Conservation (phyloP, 1,140 invertebrate species). For the Rhopalosiphum padi region DNA sequence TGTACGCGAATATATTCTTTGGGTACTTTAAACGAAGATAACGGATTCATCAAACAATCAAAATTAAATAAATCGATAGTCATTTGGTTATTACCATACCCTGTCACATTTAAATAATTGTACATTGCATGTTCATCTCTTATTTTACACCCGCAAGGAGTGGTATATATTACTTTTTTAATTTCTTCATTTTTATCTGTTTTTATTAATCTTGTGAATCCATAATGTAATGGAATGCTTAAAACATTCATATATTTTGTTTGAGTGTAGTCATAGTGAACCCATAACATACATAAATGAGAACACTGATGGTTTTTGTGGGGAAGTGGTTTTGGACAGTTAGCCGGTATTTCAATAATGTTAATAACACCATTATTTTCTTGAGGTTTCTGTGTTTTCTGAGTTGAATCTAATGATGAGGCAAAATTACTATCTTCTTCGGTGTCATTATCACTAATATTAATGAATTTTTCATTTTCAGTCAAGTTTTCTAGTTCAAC, state of each 20-base stretch:
- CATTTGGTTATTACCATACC: constrained; percentile 64
- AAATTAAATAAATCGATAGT: constrained; percentile 91
- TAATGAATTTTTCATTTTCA: not conserved
- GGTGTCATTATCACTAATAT: not conserved
- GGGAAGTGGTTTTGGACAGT: not conserved
- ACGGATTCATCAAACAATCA: constrained; percentile 77
- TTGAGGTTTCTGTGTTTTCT: not conserved
- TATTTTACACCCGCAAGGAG: constrained; percentile 84
- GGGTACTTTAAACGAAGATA: constrained; percentile 74
- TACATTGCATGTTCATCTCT: constrained; percentile 81
- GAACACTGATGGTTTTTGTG: not conserved
- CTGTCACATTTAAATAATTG: constrained; percentile 74
- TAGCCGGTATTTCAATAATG: not conserved
- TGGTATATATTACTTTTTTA: constrained; percentile 75
- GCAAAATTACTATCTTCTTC: too few species aligned
- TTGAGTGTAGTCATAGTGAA: constrained; percentile 67
- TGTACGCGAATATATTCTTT: constrained; percentile 60
- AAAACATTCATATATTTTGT: constrained; percentile 81
- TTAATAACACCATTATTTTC: not conserved
- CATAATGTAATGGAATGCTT: constrained; percentile 83
- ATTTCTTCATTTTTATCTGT: not conserved
- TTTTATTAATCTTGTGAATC: constrained; percentile 75
- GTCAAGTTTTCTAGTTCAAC: not conserved
- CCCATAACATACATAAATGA: constrained; percentile 71
- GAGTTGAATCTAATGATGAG: not conserved